Evolutionary conservation across 2,797 vertebrate genomes (phyloP).

Genomic region (Pipistrellus pygmaeus): DNA sequence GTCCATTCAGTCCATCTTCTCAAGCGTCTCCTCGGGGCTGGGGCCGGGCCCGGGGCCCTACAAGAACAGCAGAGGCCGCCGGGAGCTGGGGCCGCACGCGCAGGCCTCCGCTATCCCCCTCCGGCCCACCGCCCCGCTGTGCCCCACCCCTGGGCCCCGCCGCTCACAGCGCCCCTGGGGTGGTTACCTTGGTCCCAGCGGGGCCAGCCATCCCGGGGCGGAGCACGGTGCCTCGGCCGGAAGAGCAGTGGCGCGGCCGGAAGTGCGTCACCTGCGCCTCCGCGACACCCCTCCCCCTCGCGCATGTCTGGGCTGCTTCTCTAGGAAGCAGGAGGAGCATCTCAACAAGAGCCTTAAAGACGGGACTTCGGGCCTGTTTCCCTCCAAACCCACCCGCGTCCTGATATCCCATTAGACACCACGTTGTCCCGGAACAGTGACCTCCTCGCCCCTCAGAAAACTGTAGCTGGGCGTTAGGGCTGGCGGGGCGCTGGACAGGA

Average conservation of each 20-base stretch:
- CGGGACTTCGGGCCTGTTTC: accelerated
- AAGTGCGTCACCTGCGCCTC: constrained; percentile 31
- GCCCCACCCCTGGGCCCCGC: not conserved
- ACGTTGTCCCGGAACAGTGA: accelerated
- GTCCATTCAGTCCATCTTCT: not conserved
- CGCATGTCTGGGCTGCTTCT: not conserved
- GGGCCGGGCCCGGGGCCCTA: not conserved
- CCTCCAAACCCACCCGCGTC: accelerated
- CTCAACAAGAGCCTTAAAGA: accelerated
- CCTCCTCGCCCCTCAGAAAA: not conserved
- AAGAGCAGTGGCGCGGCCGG: not conserved
- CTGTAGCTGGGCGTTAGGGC: not conserved
- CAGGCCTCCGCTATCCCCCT: not conserved
- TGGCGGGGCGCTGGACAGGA: not conserved
- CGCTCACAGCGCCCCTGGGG: constrained; percentile 38
- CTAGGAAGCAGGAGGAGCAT: not conserved
- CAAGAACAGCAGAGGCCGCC: not conserved
- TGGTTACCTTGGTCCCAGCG: accelerated
- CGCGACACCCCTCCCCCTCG: accelerated
- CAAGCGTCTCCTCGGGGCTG: accelerated
- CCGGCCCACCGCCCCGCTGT: not conserved
- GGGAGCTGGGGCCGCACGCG: not conserved
- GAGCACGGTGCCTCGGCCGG: not conserved
- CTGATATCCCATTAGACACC: not conserved
- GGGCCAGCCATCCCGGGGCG: accelerated